These are phyloP conservation scores for Microchirus variegatus DNA, from an alignment of 2,797 vertebrate species.

Conservation along the genomic window DNA sequence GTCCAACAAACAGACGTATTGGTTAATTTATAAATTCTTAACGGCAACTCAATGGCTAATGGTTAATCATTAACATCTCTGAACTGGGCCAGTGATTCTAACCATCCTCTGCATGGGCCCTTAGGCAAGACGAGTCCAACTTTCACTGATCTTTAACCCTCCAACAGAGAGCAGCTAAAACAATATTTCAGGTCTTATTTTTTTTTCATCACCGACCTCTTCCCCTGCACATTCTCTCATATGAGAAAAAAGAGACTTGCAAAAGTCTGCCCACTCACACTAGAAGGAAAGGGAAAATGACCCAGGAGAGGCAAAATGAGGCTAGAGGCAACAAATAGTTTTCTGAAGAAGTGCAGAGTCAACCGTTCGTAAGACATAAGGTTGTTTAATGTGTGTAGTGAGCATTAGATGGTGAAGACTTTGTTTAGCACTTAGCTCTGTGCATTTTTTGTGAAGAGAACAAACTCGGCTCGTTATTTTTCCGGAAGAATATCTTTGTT, in stretches of 20 bases:
- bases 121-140: constrained; percentile 8
- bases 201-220: constrained; percentile 7
- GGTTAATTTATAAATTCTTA: too few species aligned
- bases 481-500: background rate
- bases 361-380: constrained; percentile 16
- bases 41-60: too few species aligned
- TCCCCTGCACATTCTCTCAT: background rate
- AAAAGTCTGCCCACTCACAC: constrained; percentile 13
- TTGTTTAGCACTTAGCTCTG: constrained; percentile 4
- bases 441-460: constrained; percentile 15
- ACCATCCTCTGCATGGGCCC: constrained; percentile 18
- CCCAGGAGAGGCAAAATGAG: constrained; percentile 25
- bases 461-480: background rate
- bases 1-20: too few species aligned
- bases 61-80: too few species aligned
- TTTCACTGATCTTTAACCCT: constrained; percentile 28
- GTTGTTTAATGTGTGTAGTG: constrained; percentile 12
- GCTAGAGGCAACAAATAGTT: constrained; percentile 18
- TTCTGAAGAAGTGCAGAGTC: constrained; percentile 26
- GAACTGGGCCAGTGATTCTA: constrained; percentile 23
- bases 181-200: constrained; percentile 19
- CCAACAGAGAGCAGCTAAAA: constrained; percentile 26
- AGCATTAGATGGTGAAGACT: constrained; percentile 12
- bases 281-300: constrained; percentile 14
- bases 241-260: constrained; percentile 8